Conservation (phyloP, 2,113 vertebrate species). For the Anolis sagrei region DNA sequence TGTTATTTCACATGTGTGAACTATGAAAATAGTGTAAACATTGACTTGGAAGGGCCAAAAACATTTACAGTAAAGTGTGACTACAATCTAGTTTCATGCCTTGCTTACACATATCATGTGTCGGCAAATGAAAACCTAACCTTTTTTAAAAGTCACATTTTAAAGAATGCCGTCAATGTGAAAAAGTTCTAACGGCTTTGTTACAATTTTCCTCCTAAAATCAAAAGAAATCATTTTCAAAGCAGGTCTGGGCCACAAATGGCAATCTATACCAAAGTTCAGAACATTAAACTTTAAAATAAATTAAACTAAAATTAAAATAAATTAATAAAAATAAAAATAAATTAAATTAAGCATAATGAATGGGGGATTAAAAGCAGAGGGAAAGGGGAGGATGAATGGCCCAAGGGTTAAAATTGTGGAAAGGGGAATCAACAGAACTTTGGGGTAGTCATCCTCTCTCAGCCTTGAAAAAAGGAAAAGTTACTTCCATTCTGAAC, state of each 20-base stretch:
- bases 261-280: not conserved
- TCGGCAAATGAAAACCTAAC: constrained; percentile 18
- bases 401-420: too few relatives aligned
- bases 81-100: constrained; percentile 58
- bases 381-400: too few relatives aligned
- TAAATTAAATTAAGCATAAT: too few relatives aligned
- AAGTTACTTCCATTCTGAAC: too few relatives aligned
- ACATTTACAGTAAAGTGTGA: constrained; percentile 71
- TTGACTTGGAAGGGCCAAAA: constrained; percentile 69
- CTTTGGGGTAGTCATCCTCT: too few relatives aligned
- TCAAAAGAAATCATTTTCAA: not conserved
- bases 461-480: too few relatives aligned
- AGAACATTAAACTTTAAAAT: too few relatives aligned
- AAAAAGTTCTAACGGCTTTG: not conserved
- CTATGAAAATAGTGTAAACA: constrained; percentile 73
- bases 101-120: constrained; percentile 60
- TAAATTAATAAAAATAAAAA: too few relatives aligned
- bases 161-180: not conserved
- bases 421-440: too few relatives aligned
- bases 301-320: too few relatives aligned
- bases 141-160: not conserved
- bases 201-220: not conserved
- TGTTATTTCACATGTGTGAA: constrained; percentile 78
- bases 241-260: not conserved
- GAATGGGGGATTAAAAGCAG: too few relatives aligned